phyloP scores from a whole-genome alignment of 2,797 vertebrate genomes.

The Aldrovandia affinis region DNA sequence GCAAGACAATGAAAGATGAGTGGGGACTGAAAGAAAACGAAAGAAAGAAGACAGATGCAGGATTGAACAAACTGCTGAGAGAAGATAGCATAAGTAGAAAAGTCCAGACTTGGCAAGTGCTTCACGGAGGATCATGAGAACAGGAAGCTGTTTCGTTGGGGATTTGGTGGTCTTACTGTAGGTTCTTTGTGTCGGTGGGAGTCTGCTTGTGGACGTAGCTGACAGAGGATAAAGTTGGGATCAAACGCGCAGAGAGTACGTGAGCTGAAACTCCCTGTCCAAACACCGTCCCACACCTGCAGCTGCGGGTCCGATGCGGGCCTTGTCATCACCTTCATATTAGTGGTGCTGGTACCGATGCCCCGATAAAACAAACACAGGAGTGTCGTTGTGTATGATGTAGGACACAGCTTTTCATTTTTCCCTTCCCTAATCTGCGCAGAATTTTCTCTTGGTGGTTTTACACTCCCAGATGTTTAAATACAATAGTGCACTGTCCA shows the following conservation, averaged over 20 bases:
- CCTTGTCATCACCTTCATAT: conserved; percentile 69
- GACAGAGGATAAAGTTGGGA: not conserved
- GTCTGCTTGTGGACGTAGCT: not conserved
- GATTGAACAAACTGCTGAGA: not conserved
- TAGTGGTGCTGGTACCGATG: conserved; percentile 42
- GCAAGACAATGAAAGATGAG: conserved; percentile 11
- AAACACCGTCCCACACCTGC: conserved; percentile 56
- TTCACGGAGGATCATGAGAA: conserved; percentile 1
- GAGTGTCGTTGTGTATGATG: not conserved
- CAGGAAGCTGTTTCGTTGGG: not conserved
- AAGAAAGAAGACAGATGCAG: not conserved
- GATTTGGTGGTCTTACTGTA: conserved; percentile 9
- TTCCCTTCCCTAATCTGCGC: conserved; percentile 9
- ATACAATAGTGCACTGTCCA: not conserved
- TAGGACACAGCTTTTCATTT: conserved; percentile 53
- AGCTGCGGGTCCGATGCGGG: conserved; percentile 34
- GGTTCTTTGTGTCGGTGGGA: conserved; percentile 7
- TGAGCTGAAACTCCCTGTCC: conserved; percentile 3
- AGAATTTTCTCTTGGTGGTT: not conserved
- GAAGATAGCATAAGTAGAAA: not conserved
- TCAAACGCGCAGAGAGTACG: not conserved
- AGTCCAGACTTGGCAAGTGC: not conserved
- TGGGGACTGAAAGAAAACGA: not conserved
- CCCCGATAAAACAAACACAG: conserved; percentile 22
- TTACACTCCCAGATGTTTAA: conserved; percentile 2